Evolutionary conservation across 2,113 vertebrate species (phyloP).

Genomic region (Notechis scutatus): DNA sequence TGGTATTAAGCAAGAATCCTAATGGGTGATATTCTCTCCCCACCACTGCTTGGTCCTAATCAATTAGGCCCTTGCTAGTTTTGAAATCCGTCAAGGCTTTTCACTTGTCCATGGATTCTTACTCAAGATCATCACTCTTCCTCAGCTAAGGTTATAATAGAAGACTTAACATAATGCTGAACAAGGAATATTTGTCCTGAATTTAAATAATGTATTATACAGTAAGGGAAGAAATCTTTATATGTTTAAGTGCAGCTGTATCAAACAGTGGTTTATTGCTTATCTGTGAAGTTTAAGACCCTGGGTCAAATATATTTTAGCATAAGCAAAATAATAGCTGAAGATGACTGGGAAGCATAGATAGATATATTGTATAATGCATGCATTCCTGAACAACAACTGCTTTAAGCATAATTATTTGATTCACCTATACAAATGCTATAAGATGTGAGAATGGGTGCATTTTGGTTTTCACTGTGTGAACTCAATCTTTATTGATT

Average conservation of each 20-base stretch:
- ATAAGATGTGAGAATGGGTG: not conserved
- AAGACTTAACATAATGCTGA: constrained; percentile 52
- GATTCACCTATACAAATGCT: not conserved
- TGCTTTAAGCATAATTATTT: not conserved
- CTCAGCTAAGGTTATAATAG: constrained; percentile 36
- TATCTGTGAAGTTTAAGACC: constrained; percentile 39
- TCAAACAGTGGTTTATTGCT: constrained; percentile 46
- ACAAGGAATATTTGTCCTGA: constrained; percentile 40
- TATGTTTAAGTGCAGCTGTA: constrained; percentile 23
- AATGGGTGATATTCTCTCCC: constrained; percentile 26
- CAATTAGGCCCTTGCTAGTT: constrained; percentile 23
- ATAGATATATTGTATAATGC: constrained; percentile 16
- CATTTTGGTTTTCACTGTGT: not conserved
- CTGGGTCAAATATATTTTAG: constrained; percentile 22
- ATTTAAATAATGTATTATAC: constrained; percentile 53
- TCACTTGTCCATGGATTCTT: constrained; percentile 43
- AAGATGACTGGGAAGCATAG: constrained; percentile 25
- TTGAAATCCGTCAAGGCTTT: constrained; percentile 50
- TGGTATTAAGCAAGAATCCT: constrained; percentile 29
- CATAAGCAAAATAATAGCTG: constrained; percentile 35
- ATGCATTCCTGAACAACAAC: not conserved
- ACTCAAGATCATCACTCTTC: constrained; percentile 46
- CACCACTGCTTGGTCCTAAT: constrained; percentile 25
- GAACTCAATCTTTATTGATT: not conserved
- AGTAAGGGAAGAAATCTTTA: constrained; percentile 35